Base-by-base conservation (phyloP, 2,797 vertebrate genomes). In the Delichon dasypus region DNA sequence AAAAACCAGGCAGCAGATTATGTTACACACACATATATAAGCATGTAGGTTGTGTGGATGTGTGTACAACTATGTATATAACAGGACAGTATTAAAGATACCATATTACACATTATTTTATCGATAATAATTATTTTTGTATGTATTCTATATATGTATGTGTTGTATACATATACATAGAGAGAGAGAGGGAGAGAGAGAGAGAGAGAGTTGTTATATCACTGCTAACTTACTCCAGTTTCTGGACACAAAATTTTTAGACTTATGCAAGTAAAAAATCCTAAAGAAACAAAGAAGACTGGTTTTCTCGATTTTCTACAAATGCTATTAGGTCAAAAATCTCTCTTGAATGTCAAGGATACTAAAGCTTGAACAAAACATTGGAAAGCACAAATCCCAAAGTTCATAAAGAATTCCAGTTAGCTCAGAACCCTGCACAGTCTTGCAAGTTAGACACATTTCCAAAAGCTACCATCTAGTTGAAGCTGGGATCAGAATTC, bases 401-500 rank as follows among this genome's bases (percentile, higher is more conserved):
- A 13, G 5, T 66, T 45, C 9, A 13, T 67, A 84, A 90, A 61
- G 11, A 58, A 57, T 73, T n/a, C 26, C 29, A 48, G 21, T 15
- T 45, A n/a, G 45, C 58, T 58, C 40, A 30, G 66, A 62, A 65
- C 36, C 22, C 26, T 93, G 18, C 8, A 42, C 13, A 55, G 17
- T 42, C 65, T 57, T 76, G 68, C 45, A 89, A n/a, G 16, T 16
- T 71, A 38, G 62, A 71, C 11, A 55, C 2, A 1, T 47, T 90
- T 73, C 47, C 72, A 74, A 87, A 44, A 92, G 29, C 54, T 65
- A 36, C 11, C 7, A 9, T 53, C 16, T 57, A 87, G 51, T 2
- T 80, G 74, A 67, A 86, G 19, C 10, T 74, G n/a, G 54, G 82
- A 60, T 67, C 16, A 80, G 67, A 87, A 79, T 73, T 95, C 68